Evolutionary conservation across 2,888 invertebrate genomes (phyloP), one percentile per base, ranked within the genome.

Genomic region (Andrena fulva): DNA sequence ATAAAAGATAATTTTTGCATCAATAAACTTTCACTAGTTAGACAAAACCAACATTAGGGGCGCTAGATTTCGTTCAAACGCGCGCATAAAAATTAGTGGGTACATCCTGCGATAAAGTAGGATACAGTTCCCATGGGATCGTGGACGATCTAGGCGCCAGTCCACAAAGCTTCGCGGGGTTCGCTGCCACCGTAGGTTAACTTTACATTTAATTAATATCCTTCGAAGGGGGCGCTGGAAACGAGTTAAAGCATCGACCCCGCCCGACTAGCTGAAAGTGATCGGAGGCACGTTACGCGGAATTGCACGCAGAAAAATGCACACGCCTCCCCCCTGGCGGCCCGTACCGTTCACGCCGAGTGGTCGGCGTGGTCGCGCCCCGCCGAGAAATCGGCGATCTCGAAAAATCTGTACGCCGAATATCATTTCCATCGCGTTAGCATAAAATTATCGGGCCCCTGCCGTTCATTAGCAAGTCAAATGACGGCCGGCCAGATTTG

Each of bases 401-500:
- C 76, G 80, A 91, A 82, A 82, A 92, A 93, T 92, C 91, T 90
- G 90, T 89, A 85, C 89, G 87, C 78, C 82, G 91, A 89, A 91
- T 91, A 91, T 85, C 85, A 92, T 91, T 91, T 90, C 89, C 91
- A 92, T 91, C 88, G 83, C 80, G 90, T 93, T 92, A 92, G 91
- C 92, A 92, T 93, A 92, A 91, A 90, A 93, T 93, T 93, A 92
- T 89, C 79, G 68, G 85, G 75, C 70, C 78, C 81, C 73, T 64
- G 16, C 85, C 87, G 86, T 89, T 89, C 85, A 93, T 93, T 92
- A 91, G 92, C 93, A 93, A 92, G 91, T 91, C 91, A 92, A 92
- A 92, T 92, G 88, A 72, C 63, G 64, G 60, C 64, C 60, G 63
- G 77, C 80, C 56, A 27, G 79, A 85, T 87, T 87, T 89, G 88